Evolutionary conservation across 2,888 invertebrate genomes (phyloP).

Genomic region (Heteromyza rotundicornis): DNA sequence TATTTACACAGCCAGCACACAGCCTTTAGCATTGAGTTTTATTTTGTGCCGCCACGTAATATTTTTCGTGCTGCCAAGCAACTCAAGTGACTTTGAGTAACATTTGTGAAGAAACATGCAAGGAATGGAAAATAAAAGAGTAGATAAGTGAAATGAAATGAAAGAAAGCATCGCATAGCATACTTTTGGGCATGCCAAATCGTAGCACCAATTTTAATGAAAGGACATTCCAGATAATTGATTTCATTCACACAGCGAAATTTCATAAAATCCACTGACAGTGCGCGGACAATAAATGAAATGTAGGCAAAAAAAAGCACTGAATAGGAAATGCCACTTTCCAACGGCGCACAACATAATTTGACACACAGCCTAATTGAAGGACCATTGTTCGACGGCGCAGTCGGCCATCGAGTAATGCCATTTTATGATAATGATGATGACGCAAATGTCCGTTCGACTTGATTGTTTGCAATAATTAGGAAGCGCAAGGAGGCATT

Average conservation of each 20-base stretch:
- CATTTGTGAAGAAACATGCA: not conserved
- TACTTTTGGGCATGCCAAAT: not conserved
- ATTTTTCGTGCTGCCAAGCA: not conserved
- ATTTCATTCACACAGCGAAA: not conserved
- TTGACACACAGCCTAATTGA: constrained; percentile 4
- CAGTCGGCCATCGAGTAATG: no score
- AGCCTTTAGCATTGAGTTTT: no score
- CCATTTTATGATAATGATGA: no score
- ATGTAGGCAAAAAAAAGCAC: not conserved
- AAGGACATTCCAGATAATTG: not conserved
- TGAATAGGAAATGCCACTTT: not conserved
- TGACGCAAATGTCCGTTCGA: not conserved
- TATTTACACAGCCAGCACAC: no score
- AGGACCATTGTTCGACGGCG: not conserved
- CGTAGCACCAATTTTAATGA: not conserved
- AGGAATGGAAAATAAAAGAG: no score
- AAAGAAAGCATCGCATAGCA: not conserved
- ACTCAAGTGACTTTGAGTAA: not conserved
- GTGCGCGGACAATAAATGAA: not conserved
- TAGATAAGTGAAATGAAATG: no score
- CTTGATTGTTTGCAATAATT: not conserved
- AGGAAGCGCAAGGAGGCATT: not conserved
- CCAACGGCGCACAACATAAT: no score
- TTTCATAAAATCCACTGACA: not conserved
- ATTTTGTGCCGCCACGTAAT: not conserved